A percentile compares a stretch with the other conserved stretches of the same genome.
These are phyloP conservation scores for Pseudochaenichthys georgianus DNA, from an alignment of 2,797 vertebrate species.

Conservation along the genomic window DNA sequence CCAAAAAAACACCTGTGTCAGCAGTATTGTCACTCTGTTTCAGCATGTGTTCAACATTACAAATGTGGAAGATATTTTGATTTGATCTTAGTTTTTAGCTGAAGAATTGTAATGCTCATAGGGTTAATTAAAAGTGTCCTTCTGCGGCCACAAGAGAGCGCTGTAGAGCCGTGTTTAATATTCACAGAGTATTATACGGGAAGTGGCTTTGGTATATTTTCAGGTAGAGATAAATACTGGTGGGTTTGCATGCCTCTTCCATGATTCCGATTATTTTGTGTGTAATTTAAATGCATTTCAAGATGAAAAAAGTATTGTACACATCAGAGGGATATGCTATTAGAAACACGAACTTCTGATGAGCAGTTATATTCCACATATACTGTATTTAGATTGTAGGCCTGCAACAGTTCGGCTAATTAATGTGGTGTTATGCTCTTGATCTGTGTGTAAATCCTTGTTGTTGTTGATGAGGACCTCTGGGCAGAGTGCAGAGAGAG, in stretches of 20 bases:
- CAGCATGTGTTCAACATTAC: constrained; percentile 64
- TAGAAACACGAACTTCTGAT: constrained; percentile 56
- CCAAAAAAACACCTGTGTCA: constrained; percentile 51
- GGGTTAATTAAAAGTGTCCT: constrained; percentile 29
- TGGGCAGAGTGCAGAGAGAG: constrained; percentile 52
- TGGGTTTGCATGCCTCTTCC: constrained; percentile 78
- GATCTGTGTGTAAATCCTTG: constrained; percentile 76
- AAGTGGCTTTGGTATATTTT: constrained; percentile 47
- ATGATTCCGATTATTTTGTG: constrained; percentile 71
- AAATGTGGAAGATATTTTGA: constrained; percentile 50
- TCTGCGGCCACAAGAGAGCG: constrained; percentile 51
- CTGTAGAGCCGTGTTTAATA: constrained; percentile 13
- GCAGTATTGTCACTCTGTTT: constrained; percentile 60
- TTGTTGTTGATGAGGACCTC: constrained; percentile 74
- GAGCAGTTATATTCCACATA: constrained; percentile 63
- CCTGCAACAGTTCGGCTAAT: constrained; percentile 62
- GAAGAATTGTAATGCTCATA: constrained; percentile 16
- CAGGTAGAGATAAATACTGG: constrained; percentile 53
- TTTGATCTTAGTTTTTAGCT: constrained; percentile 23
- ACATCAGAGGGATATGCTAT: constrained; percentile 70
- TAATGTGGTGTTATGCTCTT: constrained; percentile 70
- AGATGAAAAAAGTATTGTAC: constrained; percentile 72
- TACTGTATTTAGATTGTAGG: constrained; percentile 74
- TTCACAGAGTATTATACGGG: constrained; percentile 13
- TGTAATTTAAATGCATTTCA: constrained; percentile 73